Base-by-base conservation (phyloP, 2,888 invertebrate genomes). In the Patella pellucida region DNA sequence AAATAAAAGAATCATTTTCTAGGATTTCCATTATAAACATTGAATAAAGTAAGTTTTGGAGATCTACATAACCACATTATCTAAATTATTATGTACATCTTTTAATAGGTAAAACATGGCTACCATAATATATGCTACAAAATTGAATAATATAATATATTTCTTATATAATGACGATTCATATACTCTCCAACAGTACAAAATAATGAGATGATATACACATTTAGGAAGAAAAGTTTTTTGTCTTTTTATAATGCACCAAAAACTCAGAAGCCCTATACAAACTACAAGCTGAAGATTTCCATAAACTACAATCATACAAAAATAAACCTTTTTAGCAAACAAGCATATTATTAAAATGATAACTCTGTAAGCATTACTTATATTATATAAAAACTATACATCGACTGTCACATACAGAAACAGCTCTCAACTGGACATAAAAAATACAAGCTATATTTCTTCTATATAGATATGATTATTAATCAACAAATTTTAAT, bases 51-150 rank as follows among this genome's bases (percentile, higher is more conserved):
- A 62, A 62, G 62, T 62, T n/a, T 62, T 62, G 62, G 73, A 73
- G 73, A 73, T 73, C 73, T 73, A 73, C 51, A 67, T 50, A 73
- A 68, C 51, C 68, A 73, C 68, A 67, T 56, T 19, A 51, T 73
- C 73, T 73, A 73, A 51, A 51, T n/a, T n/a, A 23, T 62, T 73
- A 73, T 73, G 50, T 73, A 73, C 73, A 73, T 68, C 67, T 73
- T 73, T 62, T 72, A 62, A 72, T 72, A 73, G 68, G 68, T 73
- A 52, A 67, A 68, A 73, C 68, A 68, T 73, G 67, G 51, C 68
- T 68, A 73, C 62, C 62, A 11, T 62, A 52, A 73, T 67, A 73
- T 73, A 73, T 73, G 62, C 73, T 73, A 73, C 73, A 73, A 73
- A 73, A 73, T 19, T 62, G n/a, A 19, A 62, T 62, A 62, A 62